Conservation (phyloP, 1,140 invertebrate genomes). For the Anastrepha obliqua region DNA sequence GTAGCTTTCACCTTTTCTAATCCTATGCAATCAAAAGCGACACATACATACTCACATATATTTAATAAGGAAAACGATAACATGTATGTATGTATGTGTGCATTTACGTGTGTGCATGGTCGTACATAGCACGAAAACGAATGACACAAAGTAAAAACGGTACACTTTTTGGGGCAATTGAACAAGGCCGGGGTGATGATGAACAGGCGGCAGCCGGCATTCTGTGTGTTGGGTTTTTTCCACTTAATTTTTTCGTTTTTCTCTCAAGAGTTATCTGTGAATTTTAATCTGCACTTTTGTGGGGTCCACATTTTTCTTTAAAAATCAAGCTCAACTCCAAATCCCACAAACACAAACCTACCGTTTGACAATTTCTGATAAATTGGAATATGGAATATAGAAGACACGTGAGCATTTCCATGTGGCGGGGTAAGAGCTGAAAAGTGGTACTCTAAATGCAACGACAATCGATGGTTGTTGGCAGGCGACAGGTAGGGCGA, state of each 20-base stretch:
- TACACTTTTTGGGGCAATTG: background rate
- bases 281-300: slow-evolving; percentile 24
- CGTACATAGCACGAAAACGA: background rate
- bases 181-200: too few relatives aligned
- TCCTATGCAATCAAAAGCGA: background rate
- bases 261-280: slow-evolving; percentile 16
- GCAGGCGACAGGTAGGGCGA: slow-evolving; percentile 4
- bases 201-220: too few relatives aligned
- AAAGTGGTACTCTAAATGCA: background rate
- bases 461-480: background rate
- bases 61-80: background rate
- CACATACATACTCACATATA: background rate
- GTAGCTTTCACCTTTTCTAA: slow-evolving; percentile 37
- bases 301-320: background rate
- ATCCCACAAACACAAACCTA: background rate
- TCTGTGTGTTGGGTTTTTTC: too few relatives aligned
- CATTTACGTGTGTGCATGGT: background rate
- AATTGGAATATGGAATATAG: background rate
- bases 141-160: background rate
- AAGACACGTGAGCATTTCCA: background rate
- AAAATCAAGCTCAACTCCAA: background rate
- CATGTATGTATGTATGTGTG: background rate
- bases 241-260: background rate
- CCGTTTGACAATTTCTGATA: slow-evolving; percentile 36
- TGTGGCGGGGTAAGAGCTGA: too few relatives aligned